These are phyloP conservation scores for Aleadryas rufinucha DNA, from an alignment of 2,113 vertebrate species.

Conservation along the genomic window DNA sequence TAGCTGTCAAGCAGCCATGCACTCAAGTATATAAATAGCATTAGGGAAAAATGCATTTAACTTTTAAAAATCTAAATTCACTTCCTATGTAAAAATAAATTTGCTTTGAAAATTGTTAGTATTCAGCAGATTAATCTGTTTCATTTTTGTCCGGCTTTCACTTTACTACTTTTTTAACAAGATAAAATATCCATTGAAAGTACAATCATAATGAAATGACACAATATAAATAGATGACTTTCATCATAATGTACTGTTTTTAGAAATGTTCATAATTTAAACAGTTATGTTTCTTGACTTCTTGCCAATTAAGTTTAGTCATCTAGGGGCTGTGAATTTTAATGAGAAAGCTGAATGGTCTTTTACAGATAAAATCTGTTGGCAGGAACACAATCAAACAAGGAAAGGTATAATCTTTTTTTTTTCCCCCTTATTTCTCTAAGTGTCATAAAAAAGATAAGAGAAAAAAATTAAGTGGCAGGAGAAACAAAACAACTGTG, in stretches of 20 bases:
- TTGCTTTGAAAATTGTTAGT: neutral
- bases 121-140: constrained; percentile 4
- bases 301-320: constrained; percentile 66
- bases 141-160: constrained; percentile 26
- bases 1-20: neutral
- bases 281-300: constrained; percentile 68
- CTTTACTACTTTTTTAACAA: constrained; percentile 24
- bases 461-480: neutral
- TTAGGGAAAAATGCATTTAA: constrained; percentile 6
- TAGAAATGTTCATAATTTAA: constrained; percentile 69
- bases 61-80: neutral
- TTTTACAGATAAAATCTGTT: constrained; percentile 69
- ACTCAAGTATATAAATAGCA: constrained; percentile 12
- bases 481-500: neutral
- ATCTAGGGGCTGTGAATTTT: constrained; percentile 62
- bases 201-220: constrained; percentile 41
- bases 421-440: constrained; percentile 35
- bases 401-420: constrained; percentile 45
- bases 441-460: constrained; percentile 33
- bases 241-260: constrained; percentile 57
- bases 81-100: neutral
- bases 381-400: constrained; percentile 48
- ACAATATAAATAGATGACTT: constrained; percentile 59
- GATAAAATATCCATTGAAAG: constrained; percentile 23
- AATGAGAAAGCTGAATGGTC: constrained; percentile 66